These are phyloP conservation scores for Oligia strigilis DNA, from an alignment of 2,888 invertebrate genomes.

Conservation along the genomic window DNA sequence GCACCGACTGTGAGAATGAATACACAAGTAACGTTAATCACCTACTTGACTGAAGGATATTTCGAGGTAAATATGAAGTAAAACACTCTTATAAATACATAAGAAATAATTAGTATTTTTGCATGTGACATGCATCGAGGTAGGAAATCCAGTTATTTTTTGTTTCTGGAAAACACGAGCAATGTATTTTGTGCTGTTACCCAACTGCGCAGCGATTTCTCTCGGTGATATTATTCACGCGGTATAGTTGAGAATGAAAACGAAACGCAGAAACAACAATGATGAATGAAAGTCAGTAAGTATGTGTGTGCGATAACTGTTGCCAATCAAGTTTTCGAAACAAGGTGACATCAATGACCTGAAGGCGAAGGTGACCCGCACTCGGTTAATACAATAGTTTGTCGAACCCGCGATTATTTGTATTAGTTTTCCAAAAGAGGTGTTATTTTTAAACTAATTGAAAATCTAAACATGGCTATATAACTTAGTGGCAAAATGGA, in stretches of 20 bases:
- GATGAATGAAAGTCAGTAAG: conserved; percentile 81
- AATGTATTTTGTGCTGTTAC: conserved; percentile 39
- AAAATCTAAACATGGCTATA: conserved; percentile 28
- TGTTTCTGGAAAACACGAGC: conserved; percentile 47
- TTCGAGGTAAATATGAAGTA: conserved; percentile 69
- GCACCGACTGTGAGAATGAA: conserved; percentile 81
- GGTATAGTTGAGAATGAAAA: conserved; percentile 59
- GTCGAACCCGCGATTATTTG: conserved; percentile 79
- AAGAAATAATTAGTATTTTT: conserved; percentile 55
- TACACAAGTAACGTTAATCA: conserved; percentile 77
- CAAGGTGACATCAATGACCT: conserved; percentile 88
- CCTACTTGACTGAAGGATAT: conserved; percentile 73
- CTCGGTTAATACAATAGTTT: conserved; percentile 79
- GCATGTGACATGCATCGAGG: conserved; percentile 32
- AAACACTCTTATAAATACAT: conserved; percentile 53
- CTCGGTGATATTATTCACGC: conserved; percentile 57
- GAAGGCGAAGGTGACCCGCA: conserved; percentile 88
- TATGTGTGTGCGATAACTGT: conserved; percentile 81
- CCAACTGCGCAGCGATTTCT: conserved; percentile 56
- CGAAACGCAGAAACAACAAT: conserved; percentile 71
- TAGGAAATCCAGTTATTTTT: conserved; percentile 45
- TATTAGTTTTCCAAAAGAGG: conserved; percentile 67
- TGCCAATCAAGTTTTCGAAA: conserved; percentile 86
- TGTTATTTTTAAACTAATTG: conserved; percentile 58
- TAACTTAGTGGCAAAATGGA: not conserved